phyloP scores from a whole-genome alignment of 2,797 vertebrate genomes.

The Geotria australis region DNA sequence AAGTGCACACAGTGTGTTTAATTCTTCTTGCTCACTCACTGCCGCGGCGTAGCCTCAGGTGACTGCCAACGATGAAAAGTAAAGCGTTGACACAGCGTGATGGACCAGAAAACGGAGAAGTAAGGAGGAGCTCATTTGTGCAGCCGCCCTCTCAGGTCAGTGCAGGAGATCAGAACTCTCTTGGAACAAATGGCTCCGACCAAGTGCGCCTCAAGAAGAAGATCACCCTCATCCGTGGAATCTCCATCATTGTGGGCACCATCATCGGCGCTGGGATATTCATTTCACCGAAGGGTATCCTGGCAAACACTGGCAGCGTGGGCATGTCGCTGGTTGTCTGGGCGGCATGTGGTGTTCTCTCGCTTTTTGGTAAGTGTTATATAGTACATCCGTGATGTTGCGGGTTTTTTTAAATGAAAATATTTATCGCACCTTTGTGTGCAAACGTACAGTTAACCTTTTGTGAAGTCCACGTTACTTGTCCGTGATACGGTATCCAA shows the following conservation, averaged over 20 bases:
- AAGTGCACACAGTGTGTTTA: too few relatives aligned
- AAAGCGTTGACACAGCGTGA: too few relatives aligned
- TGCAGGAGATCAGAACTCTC: too few relatives aligned
- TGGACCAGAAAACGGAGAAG: too few relatives aligned
- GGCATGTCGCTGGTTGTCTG: slow-evolving; percentile 66
- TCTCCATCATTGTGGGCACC: slow-evolving; percentile 69
- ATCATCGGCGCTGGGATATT: slow-evolving; percentile 91
- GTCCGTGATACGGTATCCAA: too few relatives aligned
- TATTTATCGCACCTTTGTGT: neutral
- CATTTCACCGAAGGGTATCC: slow-evolving; percentile 78
- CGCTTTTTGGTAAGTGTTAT: slow-evolving; percentile 54
- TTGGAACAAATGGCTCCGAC: neutral
- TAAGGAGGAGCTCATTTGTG: too few relatives aligned
- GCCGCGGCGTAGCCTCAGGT: too few relatives aligned
- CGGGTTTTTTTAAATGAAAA: too few relatives aligned
- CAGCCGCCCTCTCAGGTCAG: too few relatives aligned
- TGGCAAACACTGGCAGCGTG: slow-evolving; percentile 50
- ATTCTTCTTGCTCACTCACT: too few relatives aligned
- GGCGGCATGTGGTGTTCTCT: slow-evolving; percentile 54
- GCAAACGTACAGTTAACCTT: neutral
- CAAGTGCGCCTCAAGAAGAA: slow-evolving; percentile 57
- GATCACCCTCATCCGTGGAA: slow-evolving; percentile 52
- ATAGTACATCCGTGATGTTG: too few relatives aligned
- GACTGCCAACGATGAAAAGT: too few relatives aligned
- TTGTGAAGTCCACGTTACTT: neutral